Base-by-base conservation (phyloP, 2,888 invertebrate genomes). In the Tortricodes alternella region DNA sequence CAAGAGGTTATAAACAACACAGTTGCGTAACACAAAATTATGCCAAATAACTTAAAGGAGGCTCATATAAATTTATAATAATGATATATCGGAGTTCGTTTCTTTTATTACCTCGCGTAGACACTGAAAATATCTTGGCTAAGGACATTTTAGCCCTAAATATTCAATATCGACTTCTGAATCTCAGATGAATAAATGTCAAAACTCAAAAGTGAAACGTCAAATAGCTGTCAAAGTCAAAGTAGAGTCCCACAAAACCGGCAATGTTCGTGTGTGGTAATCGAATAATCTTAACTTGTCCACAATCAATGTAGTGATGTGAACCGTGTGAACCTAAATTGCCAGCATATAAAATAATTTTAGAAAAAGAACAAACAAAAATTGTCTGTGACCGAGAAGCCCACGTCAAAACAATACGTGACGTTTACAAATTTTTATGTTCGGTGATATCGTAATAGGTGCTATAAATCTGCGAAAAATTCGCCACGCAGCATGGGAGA, bases 401-500 rank as follows among this genome's bases (percentile, higher is more conserved):
- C 64, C 65, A 75, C 71, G 81, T 85, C 87, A 87, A 87, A 88
- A 88, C 87, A 88, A 83, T 85, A 70, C 78, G 87, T 89, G 89
- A 90, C 89, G 89, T 89, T 89, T 89, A 88, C 88, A 86, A 75
- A 84, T 76, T 89, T 80, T 82, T 80, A 80, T 82, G 80, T 80
- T 80, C 78, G 76, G 41, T 48, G 53, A 53, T 78, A 76, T 77
- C 71, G 67, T 79, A 64, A 61, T 44, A 49, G 65, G 58, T 65
- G 66, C 62, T 59, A 62, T 62, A 81, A 79, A 73, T 73, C 79
- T 74, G 74, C 70, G 68, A 74, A 80, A 77, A 84, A 76, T 75
- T 80, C 75, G 83, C 85, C 85, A 89, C 87, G 87, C 86, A 89
- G 78, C 67, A 89, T 89, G 90, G 89, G 79, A 80, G 89, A 89